Base-by-base conservation (phyloP, 30 jellyfish, hydroid and myxozoan genomes). In the Hydra vulgaris region DNA sequence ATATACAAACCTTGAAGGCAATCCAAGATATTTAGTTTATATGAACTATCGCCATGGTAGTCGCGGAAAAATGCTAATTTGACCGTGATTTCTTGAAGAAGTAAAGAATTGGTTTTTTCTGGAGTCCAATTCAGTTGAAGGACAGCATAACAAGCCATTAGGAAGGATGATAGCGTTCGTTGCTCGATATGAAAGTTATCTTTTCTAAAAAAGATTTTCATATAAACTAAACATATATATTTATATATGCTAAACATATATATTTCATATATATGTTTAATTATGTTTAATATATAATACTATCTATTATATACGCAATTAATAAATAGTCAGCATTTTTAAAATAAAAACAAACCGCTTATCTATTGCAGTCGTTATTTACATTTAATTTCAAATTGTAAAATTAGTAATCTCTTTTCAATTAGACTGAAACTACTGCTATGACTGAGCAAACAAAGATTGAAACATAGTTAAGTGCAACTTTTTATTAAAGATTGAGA, bases 121-220 rank as follows among this genome's bases (percentile, higher is more conserved):
- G 95, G 80, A 70, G 88, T 76, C 97, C 97, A 90, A 76, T 84
- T 79, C 23, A 90, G 67, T 17, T 82, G 67, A 23, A 90, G 82
- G 15, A 90, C 88, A 20, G 97, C 94, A 74, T 90, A 90, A 0
- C 95, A 86, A 16, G 83, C 95, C 97, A 90, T 90, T 23, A 90
- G 83, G 66, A 90, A 80, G 18, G 89, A 88, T 23, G 97, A 85
- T 21, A 76, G 72, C 7, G 97, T 90, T 77, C 97, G 70, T 71
- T 88, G 77, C 80, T 80, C 90, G 15, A 61, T 80, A 67, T 83
- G 75, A 53, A 66, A 54, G 17, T 56, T 25, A 25, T 85, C 95
- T 21, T 74, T 15, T 71, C 97, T 85, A 69, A 71, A 74, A 73
- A 17, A 26, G 74, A 86, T 53, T 74, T 0, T 27, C 53, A 17